A percentile compares a stretch with the other conserved stretches of the same genome.
These are phyloP conservation scores for Ericerus pela DNA, from an alignment of 1,140 invertebrate genomes.

Conservation along the genomic window DNA sequence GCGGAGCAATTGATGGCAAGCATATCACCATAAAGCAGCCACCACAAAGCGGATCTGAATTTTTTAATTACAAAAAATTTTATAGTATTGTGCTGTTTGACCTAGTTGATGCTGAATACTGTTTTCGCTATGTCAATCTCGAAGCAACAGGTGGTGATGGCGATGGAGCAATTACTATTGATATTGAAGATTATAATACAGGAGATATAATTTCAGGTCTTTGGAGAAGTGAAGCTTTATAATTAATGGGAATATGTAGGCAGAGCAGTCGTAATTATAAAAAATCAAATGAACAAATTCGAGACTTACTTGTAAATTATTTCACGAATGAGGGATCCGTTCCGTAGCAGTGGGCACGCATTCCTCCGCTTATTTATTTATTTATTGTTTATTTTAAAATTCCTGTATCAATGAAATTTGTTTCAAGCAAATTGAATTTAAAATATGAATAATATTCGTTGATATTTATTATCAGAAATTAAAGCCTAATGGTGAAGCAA, in stretches of 20 bases:
- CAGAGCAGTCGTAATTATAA: background rate
- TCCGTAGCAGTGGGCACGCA: constrained; percentile 17
- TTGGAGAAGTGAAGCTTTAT: background rate
- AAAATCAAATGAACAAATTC: constrained; percentile 3
- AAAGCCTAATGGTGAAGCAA: no score
- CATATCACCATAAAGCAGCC: constrained; percentile 30
- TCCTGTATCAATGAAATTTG: no score
- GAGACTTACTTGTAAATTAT: constrained; percentile 18
- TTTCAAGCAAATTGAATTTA: no score
- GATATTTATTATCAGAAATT: no score
- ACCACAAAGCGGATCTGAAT: constrained; percentile 28
- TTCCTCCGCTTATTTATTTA: no score
- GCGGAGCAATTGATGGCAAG: constrained; percentile 35
- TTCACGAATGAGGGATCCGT: no score
- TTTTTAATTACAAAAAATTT: constrained; percentile 36
- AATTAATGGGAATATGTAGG: background rate
- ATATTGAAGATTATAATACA: constrained; percentile 16
- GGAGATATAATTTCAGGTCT: constrained; percentile 14
- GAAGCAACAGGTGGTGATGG: constrained; percentile 26
- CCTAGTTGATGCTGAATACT: constrained; percentile 27
- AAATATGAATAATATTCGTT: no score
- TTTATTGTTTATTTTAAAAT: background rate
- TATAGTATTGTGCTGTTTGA: constrained; percentile 32
- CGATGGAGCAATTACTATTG: constrained; percentile 25
- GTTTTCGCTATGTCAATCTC: constrained; percentile 25